Percentiles rank a stretch among this genome's conserved stretches.
Evolutionary conservation across 2,113 vertebrate genomes (phyloP).

Genomic region (Nicator chloris): DNA sequence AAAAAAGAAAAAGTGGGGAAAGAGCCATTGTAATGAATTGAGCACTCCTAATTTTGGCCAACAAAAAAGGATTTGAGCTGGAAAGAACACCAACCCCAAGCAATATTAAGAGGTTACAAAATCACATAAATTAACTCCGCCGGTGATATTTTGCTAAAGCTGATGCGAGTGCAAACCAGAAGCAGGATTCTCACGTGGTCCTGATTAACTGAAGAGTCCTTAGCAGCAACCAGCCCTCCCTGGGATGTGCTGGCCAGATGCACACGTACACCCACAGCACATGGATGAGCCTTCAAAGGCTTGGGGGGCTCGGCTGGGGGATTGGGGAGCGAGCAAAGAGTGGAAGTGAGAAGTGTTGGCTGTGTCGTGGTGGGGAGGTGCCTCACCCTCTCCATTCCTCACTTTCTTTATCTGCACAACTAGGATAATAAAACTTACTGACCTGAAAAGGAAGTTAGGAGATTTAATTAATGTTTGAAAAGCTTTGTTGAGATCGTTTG

Average conservation of each 20-base stretch:
- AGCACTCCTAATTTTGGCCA: slow-evolving; percentile 1
- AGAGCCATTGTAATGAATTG: not conserved
- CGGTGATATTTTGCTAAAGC: not conserved
- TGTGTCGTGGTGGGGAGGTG: not conserved
- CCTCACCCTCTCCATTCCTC: not conserved
- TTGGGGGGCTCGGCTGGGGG: not conserved
- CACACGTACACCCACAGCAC: not conserved
- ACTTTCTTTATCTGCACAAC: slow-evolving; percentile 9
- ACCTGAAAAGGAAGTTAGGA: slow-evolving; percentile 56
- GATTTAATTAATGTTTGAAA: slow-evolving; percentile 62
- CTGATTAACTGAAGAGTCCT: slow-evolving; percentile 15
- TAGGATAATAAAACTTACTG: slow-evolving; percentile 56
- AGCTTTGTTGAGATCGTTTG: slow-evolving; percentile 18
- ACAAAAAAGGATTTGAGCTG: not conserved
- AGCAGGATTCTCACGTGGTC: slow-evolving; percentile 38
- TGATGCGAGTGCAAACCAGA: slow-evolving; percentile 35
- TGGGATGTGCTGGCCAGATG: slow-evolving; percentile 32
- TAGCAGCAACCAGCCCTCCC: not conserved
- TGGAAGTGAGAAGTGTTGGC: slow-evolving; percentile 34
- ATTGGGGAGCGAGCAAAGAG: not conserved
- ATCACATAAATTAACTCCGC: slow-evolving; percentile 34
- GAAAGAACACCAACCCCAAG: slow-evolving; percentile 23
- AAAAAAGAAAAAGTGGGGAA: rapidly evolving
- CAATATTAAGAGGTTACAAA: slow-evolving; percentile 53
- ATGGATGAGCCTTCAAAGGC: not conserved